Evolutionary conservation across 2,113 vertebrate species (phyloP), one percentile per base, ranked within the genome.

Genomic region (Pantherophis guttatus): DNA sequence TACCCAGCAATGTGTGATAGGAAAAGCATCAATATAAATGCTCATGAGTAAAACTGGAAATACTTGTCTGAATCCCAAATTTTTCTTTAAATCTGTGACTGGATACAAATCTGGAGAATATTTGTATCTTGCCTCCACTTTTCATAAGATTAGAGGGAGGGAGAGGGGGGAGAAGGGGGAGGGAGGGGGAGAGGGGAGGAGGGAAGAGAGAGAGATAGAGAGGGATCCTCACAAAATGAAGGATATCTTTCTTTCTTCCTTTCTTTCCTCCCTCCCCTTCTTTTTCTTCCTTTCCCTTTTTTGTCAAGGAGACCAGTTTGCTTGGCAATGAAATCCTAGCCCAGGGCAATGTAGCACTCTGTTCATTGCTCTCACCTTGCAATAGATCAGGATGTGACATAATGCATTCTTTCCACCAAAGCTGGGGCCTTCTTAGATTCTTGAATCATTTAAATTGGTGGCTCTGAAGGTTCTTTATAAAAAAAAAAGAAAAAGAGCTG

Each of bases 361-460:
- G 26, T 65, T 91, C 52, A 50, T 87, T 54, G 86, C 23, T 90
- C 48, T 53, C 55, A 62, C 17, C 53, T 88, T 93, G 26, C 54
- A 91, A 94, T 70, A 81, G 53, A 70, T 91, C 55, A 89, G 57
- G 33, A 53, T 52, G 48, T 21, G 48, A 62, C 17, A 70, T 90
- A 86, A 94, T 21, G 48, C 92, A 90, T 92, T 94, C 57, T 92
- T 87, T 26, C 7, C 90, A 54, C 24, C 53, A 17, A 81, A 24
- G 65, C 17, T 29, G 92, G 48, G 29, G 29, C 52, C 70, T 87
- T 87, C 70, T 53, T 50, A 95, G 86, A n/a, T 52, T 94, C 65
- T 24, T 90, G n/a, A 93, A 85, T 53, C 85, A 85, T 10, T 50
- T 90, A 58, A 94, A 89, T 92, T 52, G 26, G 86, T 50, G 54